Evolutionary conservation across 1,140 invertebrate species (phyloP), one percentile per base, ranked within the genome.

Genomic region (Eubasilissa regina): DNA sequence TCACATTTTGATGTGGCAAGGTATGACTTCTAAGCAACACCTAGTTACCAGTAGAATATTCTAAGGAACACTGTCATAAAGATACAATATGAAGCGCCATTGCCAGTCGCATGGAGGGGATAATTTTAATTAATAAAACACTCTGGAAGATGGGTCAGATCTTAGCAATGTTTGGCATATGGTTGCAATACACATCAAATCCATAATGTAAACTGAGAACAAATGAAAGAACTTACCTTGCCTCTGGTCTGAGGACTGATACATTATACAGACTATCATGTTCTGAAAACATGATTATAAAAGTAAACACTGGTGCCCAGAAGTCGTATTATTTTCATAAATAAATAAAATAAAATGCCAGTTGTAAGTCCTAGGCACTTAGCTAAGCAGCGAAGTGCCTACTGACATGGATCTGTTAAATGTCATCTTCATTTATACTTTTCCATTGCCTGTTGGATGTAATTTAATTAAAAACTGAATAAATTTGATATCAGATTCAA

Each of bases 291-390:
- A 81, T 81, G 51, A 72, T 79, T 77, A 21, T 43, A 17, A 79
- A n/a, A 64, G 44, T 47, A 25, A 55, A 0, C 21, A 17, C 48
- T 19, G 12, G 10, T 51, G 17, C 13, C 10, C 11, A n/a, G 17
- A n/a, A 60, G 9, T 35, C 10, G 25, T 10, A n/a, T 64, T 8
- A 44, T n/a, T 56, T 56, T 56, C 35, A 3, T 25, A 60, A 60
- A 62, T 73, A 25, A 8, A 48, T 60, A 48, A 48, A 60, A 60
- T 62, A 55, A 25, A 17, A 68, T 66, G 21, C 13, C 64, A 56
- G 47, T 43, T 35, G 25, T 21, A 51, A 64, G 77, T 66, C 80
- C 80, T 81, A 81, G 80, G 75, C 80, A 81, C 80, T 64, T 78
- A 74, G 60, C 80, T 73, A 25, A 64, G 70, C 9, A 58, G 77